Evolutionary conservation across 2,797 vertebrate genomes (phyloP), one percentile per base, ranked within the genome.

Genomic region (Cyclopterus lumpus): DNA sequence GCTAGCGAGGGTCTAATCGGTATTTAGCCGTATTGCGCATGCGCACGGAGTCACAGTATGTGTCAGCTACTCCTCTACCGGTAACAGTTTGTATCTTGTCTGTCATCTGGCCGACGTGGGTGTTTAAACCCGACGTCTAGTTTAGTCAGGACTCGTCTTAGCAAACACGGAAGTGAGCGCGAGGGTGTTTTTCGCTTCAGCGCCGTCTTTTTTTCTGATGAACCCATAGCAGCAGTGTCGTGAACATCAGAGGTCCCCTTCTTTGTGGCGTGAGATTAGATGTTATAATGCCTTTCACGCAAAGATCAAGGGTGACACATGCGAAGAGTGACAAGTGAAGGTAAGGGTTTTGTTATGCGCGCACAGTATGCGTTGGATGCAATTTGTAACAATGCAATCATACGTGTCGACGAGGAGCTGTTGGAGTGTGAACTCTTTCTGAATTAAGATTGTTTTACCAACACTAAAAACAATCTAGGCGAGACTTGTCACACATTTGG

Each of bases 361-460:
- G 36, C 46, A 24, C n/a, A 18, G 3, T 53, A 12, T 3, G 36
- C 14, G 54, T n/a, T 20, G 7, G 26, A 69, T 46, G 28, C 12
- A 3, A 8, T 61, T 76, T 63, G 53, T 67, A 16, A 16, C 71
- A 38, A 22, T 85, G 75, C 48, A 71, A 28, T 71, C 18, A 51
- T 59, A 16, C 77, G 24, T 80, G 70, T 75, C 51, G 75, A 16
- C 46, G 73, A 66, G 70, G 74, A 89, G 49, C 81, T 85, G 71
- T 71, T 84, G 83, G 75, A 88, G 71, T 82, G 85, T 89, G 80
- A 91, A 88, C 83, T 91, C 75, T 80, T 66, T 15, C 65, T 58
- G 22, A 46, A 8, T 65, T 59, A 67, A 85, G 76, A 73, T 79
- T 82, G 58, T 87, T 85, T 20, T 22, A 59, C 59, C 54, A 68